These are phyloP conservation scores for Goniozus legneri DNA, from an alignment of 1,140 invertebrate genomes.

Conservation along the genomic window DNA sequence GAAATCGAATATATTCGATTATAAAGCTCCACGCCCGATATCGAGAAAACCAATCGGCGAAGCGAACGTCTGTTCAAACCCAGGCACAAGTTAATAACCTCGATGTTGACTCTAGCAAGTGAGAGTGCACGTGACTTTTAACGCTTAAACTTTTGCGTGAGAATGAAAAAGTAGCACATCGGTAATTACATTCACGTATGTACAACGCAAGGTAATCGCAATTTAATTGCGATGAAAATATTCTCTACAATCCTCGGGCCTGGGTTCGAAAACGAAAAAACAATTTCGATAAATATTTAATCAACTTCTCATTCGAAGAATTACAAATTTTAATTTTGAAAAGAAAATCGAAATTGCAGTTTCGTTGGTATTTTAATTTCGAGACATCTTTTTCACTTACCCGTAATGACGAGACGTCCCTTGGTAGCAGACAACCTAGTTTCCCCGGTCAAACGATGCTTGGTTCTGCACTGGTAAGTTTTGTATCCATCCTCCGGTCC, in stretches of 20 bases:
- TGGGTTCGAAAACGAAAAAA: conserved; percentile 21
- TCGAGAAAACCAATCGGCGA: conserved; percentile 20
- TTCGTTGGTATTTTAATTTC: too few relatives aligned
- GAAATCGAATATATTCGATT: too few relatives aligned
- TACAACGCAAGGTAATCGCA: too few relatives aligned
- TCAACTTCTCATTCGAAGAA: too few relatives aligned
- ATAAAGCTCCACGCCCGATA: too few relatives aligned
- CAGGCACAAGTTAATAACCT: conserved; percentile 10
- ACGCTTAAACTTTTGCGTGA: too few relatives aligned
- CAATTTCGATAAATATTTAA: conserved; percentile 34
- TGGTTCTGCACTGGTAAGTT: conserved; percentile 90
- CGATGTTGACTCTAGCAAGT: neutral
- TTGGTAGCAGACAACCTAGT: conserved; percentile 89
- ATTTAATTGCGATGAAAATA: too few relatives aligned
- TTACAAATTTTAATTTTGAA: too few relatives aligned
- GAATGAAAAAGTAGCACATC: too few relatives aligned
- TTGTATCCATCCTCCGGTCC: conserved; percentile 91
- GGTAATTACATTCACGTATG: too few relatives aligned
- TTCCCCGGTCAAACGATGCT: conserved; percentile 90
- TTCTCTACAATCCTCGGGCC: conserved; percentile 4
- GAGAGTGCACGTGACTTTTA: too few relatives aligned
- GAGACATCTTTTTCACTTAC: conserved; percentile 61
- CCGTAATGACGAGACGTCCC: conserved; percentile 91
- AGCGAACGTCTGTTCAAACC: conserved; percentile 16
- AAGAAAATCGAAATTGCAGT: too few relatives aligned